A percentile compares a stretch with the other conserved stretches of the same genome.
Evolutionary conservation across 2,888 invertebrate species (phyloP).

Genomic region (Pomacea canaliculata): DNA sequence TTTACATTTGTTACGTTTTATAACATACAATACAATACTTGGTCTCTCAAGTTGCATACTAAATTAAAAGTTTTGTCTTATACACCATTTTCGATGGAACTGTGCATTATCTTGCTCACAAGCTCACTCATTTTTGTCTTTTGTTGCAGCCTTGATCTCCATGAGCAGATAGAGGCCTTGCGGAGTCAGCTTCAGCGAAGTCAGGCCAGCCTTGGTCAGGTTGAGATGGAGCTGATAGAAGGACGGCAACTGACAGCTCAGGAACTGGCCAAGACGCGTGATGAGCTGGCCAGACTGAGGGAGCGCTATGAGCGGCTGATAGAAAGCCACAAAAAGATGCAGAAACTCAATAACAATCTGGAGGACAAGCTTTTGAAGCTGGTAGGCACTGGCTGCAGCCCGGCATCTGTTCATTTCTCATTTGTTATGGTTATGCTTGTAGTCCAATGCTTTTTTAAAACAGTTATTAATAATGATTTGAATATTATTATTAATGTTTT

Average conservation of each 20-base stretch:
- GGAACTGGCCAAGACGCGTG: slow-evolving; percentile 80
- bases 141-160: slow-evolving; percentile 76
- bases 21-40: too few species aligned
- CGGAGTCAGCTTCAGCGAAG: slow-evolving; percentile 85
- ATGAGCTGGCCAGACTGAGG: slow-evolving; percentile 88
- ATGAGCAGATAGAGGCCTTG: slow-evolving; percentile 88
- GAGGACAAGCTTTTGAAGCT: slow-evolving; percentile 93
- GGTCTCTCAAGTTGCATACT: too few species aligned
- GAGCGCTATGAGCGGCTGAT: slow-evolving; percentile 93
- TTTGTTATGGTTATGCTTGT: neutral
- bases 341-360: slow-evolving; percentile 92
- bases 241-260: slow-evolving; percentile 80
- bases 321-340: slow-evolving; percentile 93
- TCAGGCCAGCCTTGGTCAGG: slow-evolving; percentile 85
- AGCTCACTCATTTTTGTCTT: too few species aligned
- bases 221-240: slow-evolving; percentile 88
- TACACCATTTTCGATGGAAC: too few species aligned
- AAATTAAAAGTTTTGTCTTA: too few species aligned
- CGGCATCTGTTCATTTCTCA: neutral
- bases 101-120: too few species aligned
- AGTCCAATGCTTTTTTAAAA: neutral
- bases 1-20: too few species aligned
- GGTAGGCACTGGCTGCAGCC: slow-evolving; percentile 72
- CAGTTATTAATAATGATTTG: neutral
- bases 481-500: neutral